Base-by-base conservation (phyloP, 1,140 invertebrate species). In the Drosophila mayri region DNA sequence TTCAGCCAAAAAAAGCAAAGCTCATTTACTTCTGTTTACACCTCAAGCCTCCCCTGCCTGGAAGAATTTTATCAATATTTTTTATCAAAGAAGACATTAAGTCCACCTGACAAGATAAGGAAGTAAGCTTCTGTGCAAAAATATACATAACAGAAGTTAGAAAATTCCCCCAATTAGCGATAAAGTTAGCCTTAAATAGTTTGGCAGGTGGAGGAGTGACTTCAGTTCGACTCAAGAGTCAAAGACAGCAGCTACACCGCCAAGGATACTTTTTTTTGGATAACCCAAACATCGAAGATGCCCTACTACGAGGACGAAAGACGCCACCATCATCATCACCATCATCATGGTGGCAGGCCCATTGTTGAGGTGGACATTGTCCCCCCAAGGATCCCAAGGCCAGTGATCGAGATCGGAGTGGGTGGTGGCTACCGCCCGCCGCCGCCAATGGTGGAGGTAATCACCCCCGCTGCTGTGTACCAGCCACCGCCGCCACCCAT, bases 341-440 rank as follows among this genome's bases (percentile, higher is more conserved):
- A 83, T 41, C 81, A 90, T 28, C 71, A 82, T 35, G 44, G 54
- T 12, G 81, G 87, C 18, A 57, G 81, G 20, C 86, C 86, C 43
- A 91, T 90, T 57, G 82, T 90, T 20, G 86, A 90, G 66, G 86
- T 90, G 12, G 86, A 91, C 58, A 79, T 90, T 59, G 72, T 70
- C 3, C 86, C 86, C 4, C 81, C 87, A 0, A 81, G 86, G 58
- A 43, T 90, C 8, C 85, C 85, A 0, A 79, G 86, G 0, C 86
- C 86, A n/a, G 44, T 86, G 11, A 75, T 90, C 4, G 86, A 90
- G 50, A 76, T 90, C 41, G 86, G 73, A 47, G 57, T 90, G 22
- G 81, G 85, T n/a, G 50, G 75, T 1, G 74, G 81, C 28, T 81
- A 84, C 46, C 85, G 74, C 7, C 63, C 74, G n/a, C 66, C 57